Percentiles rank a stretch among this genome's conserved stretches.
phyloP scores from a whole-genome alignment of 2,797 vertebrate species.

The Acanthornis magna region DNA sequence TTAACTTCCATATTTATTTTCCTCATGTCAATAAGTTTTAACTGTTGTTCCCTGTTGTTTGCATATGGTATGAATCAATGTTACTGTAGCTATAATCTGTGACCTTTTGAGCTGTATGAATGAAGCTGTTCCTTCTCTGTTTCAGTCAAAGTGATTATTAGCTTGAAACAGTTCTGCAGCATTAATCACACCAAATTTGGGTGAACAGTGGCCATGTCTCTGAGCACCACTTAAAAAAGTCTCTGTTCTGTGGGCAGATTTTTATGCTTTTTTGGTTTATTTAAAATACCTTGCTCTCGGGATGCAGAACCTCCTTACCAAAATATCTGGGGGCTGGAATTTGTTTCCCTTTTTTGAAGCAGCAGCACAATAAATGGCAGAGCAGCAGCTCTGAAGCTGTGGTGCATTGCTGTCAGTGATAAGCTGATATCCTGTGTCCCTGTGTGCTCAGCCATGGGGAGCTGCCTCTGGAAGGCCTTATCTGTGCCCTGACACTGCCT shows the following conservation, averaged over 20 bases:
- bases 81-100: not conserved
- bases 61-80: not conserved
- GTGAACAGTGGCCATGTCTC: not conserved
- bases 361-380: not conserved
- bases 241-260: not conserved
- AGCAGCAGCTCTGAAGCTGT: not conserved
- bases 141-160: not conserved
- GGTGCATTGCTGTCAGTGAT: not conserved
- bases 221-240: not conserved
- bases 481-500: not conserved
- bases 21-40: not conserved
- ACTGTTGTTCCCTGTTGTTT: not conserved
- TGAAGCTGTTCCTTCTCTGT: not conserved
- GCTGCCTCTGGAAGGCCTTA: not conserved
- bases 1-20: not conserved
- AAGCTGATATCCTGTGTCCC: not conserved
- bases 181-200: not conserved
- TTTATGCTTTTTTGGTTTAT: not conserved
- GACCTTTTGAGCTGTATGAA: not conserved
- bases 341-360: not conserved
- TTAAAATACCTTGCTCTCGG: not conserved
- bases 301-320: not conserved
- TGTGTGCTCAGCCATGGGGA: not conserved
- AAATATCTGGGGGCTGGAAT: not conserved
- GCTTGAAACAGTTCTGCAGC: not conserved